phyloP scores from a whole-genome alignment of 2,113 vertebrate species.

The Notarius quadriscutis region DNA sequence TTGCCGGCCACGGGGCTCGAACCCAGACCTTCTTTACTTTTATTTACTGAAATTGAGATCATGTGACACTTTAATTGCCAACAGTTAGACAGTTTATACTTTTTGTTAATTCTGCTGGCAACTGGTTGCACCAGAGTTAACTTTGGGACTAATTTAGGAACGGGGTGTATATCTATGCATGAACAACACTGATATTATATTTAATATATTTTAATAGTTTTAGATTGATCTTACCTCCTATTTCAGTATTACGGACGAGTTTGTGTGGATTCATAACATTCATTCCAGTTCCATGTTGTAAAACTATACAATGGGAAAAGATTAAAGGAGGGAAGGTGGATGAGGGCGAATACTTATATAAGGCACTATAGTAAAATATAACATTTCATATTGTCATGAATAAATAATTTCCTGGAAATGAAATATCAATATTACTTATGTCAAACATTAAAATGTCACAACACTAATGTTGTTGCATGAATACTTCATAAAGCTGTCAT shows the following conservation, averaged over 20 bases:
- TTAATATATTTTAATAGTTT: neutral
- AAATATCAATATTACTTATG: neutral
- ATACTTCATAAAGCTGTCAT: conserved; percentile 35
- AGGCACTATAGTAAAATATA: neutral
- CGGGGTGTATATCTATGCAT: neutral
- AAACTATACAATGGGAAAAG: neutral
- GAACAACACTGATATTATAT: too few species aligned
- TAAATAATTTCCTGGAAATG: neutral
- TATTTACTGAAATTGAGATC: neutral
- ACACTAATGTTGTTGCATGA: neutral
- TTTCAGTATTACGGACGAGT: neutral
- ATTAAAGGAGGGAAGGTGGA: neutral
- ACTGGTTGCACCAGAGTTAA: neutral
- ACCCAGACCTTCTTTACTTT: too few species aligned
- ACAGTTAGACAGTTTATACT: neutral
- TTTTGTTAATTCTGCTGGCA: neutral
- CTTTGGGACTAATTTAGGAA: neutral
- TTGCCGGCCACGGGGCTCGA: too few species aligned
- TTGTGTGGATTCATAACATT: neutral
- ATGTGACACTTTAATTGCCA: neutral
- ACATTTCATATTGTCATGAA: neutral
- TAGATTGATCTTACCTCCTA: neutral
- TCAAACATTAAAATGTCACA: conserved; percentile 5
- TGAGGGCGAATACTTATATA: neutral
- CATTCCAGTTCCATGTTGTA: neutral